These are phyloP conservation scores for Drosophila ochracea DNA, from an alignment of 2,888 invertebrate species.

Conservation along the genomic window DNA sequence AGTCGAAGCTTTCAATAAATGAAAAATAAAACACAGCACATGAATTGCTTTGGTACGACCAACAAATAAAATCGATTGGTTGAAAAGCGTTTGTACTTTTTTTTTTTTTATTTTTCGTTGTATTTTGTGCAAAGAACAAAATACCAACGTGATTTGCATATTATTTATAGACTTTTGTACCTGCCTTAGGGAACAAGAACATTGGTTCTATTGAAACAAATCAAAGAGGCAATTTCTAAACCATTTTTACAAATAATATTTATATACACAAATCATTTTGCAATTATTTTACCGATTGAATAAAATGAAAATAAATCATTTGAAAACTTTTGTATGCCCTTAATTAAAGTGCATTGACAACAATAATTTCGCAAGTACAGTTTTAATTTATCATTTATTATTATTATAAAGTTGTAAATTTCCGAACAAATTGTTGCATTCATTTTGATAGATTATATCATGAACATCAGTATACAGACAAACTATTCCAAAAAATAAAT, in stretches of 20 bases:
- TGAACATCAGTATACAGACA: neutral
- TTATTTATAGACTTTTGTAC: constrained; percentile 57
- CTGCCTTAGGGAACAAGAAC: constrained; percentile 9
- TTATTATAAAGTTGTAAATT: neutral
- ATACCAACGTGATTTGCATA: constrained; percentile 73
- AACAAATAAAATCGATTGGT: constrained; percentile 64
- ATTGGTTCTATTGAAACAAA: constrained; percentile 2
- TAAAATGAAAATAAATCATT: neutral
- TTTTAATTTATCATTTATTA: neutral
- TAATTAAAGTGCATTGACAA: neutral
- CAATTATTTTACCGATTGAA: neutral
- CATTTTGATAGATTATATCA: neutral
- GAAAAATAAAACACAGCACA: constrained; percentile 36
- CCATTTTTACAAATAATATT: neutral
- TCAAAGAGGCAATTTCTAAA: constrained; percentile 1
- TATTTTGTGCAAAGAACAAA: constrained; percentile 21
- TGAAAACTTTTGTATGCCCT: neutral
- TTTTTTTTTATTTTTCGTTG: constrained; percentile 2
- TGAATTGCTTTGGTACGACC: constrained; percentile 50
- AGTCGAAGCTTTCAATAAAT: constrained; percentile 27
- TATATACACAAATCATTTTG: neutral
- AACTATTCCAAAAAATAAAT: neutral
- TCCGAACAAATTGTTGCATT: neutral
- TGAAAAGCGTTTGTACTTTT: constrained; percentile 16
- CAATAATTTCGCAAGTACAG: neutral